Evolutionary conservation across 2,797 vertebrate genomes (phyloP), one percentile per base, ranked within the genome.

Genomic region (Vultur gryphus): DNA sequence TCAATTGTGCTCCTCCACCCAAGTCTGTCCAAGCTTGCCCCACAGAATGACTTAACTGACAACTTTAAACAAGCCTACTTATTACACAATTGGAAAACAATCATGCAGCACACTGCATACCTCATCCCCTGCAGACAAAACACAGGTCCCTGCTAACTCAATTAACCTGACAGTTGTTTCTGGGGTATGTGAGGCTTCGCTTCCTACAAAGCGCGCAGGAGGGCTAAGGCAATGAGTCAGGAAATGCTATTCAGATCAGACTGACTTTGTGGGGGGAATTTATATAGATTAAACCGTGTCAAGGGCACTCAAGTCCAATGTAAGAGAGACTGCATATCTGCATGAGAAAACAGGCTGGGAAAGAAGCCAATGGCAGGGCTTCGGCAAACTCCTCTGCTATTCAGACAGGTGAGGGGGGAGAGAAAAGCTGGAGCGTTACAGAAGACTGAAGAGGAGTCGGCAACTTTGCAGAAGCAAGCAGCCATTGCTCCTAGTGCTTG

Each of bases 21-120:
- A 11, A 5, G 6, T 3, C 49, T 37, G 67, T 13, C 57, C 48
- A 8, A 16, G 43, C 25, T 15, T 7, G 25, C 41, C 49, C 54
- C 28, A 15, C 35, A 8, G 13, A 41, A 55, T 0, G 11, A 79
- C n/a, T 28, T 78, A 76, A 88, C 1, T 16, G 21, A 48, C 54
- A 78, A 7, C 57, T 66, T 82, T 41, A 49, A 71, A 69, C 17
- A 52, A 90, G 64, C 18, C 66, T 41, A 28, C 62, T 89, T 29
- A n/a, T 37, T 18, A 44, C 16, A 28, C 28, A 6, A 46, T 1
- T 37, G 89, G 91, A 55, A 72, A 89, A 73, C 62, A 72, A 72
- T 59, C 70, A 16, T 0, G 51, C 72, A 51, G 75, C 55, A 58
- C 52, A 4, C n/a, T 1, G 26, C 49, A 0, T 13, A 28, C 26